Evolutionary conservation across 1,140 invertebrate species (phyloP).

Genomic region (Drosophila repleta): DNA sequence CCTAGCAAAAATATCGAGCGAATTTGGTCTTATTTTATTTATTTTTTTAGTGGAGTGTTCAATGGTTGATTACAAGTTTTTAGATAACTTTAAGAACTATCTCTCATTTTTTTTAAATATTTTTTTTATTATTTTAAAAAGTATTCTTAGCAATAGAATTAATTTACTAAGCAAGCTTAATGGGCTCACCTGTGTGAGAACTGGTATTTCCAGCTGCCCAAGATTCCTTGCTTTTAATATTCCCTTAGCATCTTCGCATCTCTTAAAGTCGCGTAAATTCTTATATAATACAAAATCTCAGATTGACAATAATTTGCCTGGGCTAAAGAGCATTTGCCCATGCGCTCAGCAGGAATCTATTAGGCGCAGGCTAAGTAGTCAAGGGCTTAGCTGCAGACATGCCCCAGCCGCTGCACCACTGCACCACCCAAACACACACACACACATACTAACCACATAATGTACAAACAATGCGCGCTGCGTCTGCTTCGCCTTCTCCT

Average conservation of each 20-base stretch:
- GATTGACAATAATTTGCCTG: background rate
- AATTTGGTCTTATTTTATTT: background rate
- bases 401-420: background rate
- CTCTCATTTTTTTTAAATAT: no score
- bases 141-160: no score
- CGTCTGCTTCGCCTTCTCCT: slow-evolving; percentile 1
- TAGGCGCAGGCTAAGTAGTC: slow-evolving; percentile 9
- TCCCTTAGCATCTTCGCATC: no score
- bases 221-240: no score
- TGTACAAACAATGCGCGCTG: slow-evolving; percentile 57
- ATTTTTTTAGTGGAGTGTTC: background rate
- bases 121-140: no score
- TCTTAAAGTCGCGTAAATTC: no score
- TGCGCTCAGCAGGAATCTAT: slow-evolving; percentile 14
- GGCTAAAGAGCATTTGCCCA: slow-evolving; percentile 5
- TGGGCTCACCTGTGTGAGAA: no score
- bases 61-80: background rate
- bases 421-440: background rate
- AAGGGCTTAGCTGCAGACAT: background rate
- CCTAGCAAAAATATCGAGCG: background rate
- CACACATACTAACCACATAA: slow-evolving; percentile 18
- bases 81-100: background rate
- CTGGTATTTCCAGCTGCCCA: no score
- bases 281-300: background rate
- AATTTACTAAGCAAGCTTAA: no score